Conservation (phyloP, 2,888 invertebrate genomes). For the Nephrotoma flavescens region DNA sequence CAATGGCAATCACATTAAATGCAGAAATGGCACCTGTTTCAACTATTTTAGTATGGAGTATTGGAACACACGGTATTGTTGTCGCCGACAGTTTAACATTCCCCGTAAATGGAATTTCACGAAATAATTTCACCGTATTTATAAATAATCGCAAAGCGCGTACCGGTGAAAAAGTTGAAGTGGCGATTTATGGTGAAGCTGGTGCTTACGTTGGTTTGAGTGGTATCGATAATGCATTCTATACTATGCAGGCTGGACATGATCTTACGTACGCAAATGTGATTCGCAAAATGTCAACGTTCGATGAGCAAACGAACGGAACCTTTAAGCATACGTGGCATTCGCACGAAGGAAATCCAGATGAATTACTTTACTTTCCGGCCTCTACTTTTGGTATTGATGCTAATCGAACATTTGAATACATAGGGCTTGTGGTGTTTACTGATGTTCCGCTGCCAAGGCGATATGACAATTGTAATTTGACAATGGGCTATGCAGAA, state of each 20-base stretch:
- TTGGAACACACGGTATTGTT: conserved; percentile 68
- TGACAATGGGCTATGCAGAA: conserved; percentile 55
- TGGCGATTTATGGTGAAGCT: conserved; percentile 86
- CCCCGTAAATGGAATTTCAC: conserved; percentile 86
- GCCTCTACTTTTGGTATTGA: conserved; percentile 86
- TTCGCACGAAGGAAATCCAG: conserved; percentile 71
- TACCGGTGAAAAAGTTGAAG: conserved; percentile 83
- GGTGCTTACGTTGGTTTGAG: conserved; percentile 89
- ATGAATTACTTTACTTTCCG: conserved; percentile 73
- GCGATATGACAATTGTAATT: conserved; percentile 53
- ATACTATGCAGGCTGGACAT: conserved; percentile 86
- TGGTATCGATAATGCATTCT: conserved; percentile 77
- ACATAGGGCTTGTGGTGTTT: conserved; percentile 74
- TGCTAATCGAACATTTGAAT: conserved; percentile 87
- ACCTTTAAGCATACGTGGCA: conserved; percentile 73
- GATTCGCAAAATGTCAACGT: conserved; percentile 73
- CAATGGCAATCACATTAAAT: conserved; percentile 67
- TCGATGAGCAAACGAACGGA: conserved; percentile 74
- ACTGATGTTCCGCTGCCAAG: conserved; percentile 71
- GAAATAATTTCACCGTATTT: conserved; percentile 76
- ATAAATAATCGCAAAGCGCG: conserved; percentile 90
- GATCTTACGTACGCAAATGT: conserved; percentile 77
- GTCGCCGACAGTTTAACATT: conserved; percentile 90
- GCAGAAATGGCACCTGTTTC: conserved; percentile 89
- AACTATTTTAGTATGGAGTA: conserved; percentile 77